Conservation (phyloP, 2,888 invertebrate genomes). For the Tetragonula carbonaria region DNA sequence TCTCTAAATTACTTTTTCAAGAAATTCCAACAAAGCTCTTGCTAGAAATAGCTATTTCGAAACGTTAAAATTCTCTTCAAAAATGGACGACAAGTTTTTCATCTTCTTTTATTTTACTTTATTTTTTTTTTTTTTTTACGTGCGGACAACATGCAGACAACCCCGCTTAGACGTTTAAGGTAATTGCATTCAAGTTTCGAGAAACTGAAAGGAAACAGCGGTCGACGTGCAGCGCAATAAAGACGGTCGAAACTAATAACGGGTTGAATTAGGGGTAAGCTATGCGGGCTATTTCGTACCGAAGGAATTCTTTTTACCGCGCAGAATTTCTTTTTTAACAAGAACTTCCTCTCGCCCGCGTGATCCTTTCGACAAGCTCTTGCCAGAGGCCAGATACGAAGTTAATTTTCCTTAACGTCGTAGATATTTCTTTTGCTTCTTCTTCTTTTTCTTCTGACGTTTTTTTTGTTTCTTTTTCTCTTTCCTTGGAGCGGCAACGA, state of each 20-base stretch:
- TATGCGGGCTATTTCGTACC: constrained; percentile 51
- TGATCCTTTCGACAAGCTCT: constrained; percentile 16
- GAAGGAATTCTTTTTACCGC: constrained; percentile 45
- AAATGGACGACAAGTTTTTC: background rate
- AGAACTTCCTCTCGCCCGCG: constrained; percentile 37
- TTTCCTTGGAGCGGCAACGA: too few relatives aligned
- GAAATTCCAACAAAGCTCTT: background rate
- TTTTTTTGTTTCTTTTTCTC: background rate
- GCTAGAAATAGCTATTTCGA: background rate
- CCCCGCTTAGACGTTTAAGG: background rate
- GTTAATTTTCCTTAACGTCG: constrained; percentile 28
- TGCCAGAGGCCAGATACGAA: constrained; percentile 24
- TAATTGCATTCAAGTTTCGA: constrained; percentile 33
- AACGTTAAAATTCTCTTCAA: background rate
- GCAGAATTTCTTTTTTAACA: constrained; percentile 36
- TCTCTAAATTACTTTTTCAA: background rate
- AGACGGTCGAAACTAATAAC: constrained; percentile 73
- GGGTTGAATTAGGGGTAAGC: constrained; percentile 76
- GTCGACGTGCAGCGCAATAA: constrained; percentile 70
- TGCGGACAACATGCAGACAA: background rate
- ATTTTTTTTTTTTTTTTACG: background rate
- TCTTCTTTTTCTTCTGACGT: too few relatives aligned
- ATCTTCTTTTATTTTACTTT: background rate
- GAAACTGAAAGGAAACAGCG: constrained; percentile 39
- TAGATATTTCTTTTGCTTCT: background rate